Percentiles rank a stretch among this genome's conserved stretches.
Conservation (phyloP, 2,113 vertebrate genomes). For the human (Homo sapiens) region GRCh38 chr1:219366001-219366500, state of each 20-base stretch:
- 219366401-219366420: not conserved
- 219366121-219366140: not conserved
- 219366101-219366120: not conserved
- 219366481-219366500: not conserved
- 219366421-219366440: not conserved
- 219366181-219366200: not conserved
- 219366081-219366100: not conserved
- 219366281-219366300: slow-evolving; percentile 45
- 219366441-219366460: not conserved
- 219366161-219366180: not conserved
- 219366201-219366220: not conserved
- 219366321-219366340: not conserved
- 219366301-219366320: slow-evolving; percentile 37
- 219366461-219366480: not conserved
- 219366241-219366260: not conserved
- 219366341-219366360: not conserved
- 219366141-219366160: not conserved
- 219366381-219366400: not conserved
- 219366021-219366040: slow-evolving; percentile 32
- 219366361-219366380: not conserved
- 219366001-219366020: not conserved
- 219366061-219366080: not conserved
- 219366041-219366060: not conserved
- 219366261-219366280: slow-evolving; percentile 38
- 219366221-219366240: not conserved